Evolutionary conservation across 2,888 invertebrate genomes (phyloP).

Genomic region (Chorisops tibialis): DNA sequence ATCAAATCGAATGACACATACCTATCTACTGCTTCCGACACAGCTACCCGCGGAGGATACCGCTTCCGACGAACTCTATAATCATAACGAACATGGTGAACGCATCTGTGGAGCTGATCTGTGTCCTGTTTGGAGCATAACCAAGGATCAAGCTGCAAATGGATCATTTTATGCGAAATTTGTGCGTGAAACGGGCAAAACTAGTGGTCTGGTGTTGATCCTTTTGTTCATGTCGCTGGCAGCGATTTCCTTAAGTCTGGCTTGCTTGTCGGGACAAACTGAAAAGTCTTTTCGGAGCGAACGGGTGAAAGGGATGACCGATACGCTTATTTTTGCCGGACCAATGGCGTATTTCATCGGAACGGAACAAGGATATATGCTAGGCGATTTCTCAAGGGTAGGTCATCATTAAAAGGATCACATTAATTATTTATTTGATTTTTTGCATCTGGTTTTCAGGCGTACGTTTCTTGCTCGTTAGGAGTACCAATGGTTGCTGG

Average conservation of each 20-base stretch:
- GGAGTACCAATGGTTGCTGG: slow-evolving; percentile 72
- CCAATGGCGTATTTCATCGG: slow-evolving; percentile 79
- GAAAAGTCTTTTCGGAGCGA: slow-evolving; percentile 48
- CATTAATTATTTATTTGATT: background rate
- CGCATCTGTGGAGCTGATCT: slow-evolving; percentile 60
- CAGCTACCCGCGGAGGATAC: slow-evolving; percentile 26
- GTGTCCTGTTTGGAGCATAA: slow-evolving; percentile 53
- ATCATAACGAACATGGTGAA: slow-evolving; percentile 55
- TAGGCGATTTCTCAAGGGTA: slow-evolving; percentile 78
- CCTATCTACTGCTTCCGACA: slow-evolving; percentile 7
- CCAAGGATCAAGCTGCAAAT: slow-evolving; percentile 32
- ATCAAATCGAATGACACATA: background rate
- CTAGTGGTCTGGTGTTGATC: slow-evolving; percentile 44
- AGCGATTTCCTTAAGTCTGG: slow-evolving; percentile 51
- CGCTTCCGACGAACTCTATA: slow-evolving; percentile 54
- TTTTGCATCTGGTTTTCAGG: slow-evolving; percentile 58
- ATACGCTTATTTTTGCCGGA: slow-evolving; percentile 62
- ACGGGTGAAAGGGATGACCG: slow-evolving; percentile 54
- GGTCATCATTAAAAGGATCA: slow-evolving; percentile 29
- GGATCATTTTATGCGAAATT: slow-evolving; percentile 42
- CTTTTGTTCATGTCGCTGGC: slow-evolving; percentile 51
- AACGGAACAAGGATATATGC: slow-evolving; percentile 80
- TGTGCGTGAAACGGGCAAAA: slow-evolving; percentile 42
- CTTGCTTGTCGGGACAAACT: slow-evolving; percentile 54
- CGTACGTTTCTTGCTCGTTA: slow-evolving; percentile 77